phyloP scores from a whole-genome alignment of 1,140 invertebrate genomes.

The Meloidogyne floridensis region DNA sequence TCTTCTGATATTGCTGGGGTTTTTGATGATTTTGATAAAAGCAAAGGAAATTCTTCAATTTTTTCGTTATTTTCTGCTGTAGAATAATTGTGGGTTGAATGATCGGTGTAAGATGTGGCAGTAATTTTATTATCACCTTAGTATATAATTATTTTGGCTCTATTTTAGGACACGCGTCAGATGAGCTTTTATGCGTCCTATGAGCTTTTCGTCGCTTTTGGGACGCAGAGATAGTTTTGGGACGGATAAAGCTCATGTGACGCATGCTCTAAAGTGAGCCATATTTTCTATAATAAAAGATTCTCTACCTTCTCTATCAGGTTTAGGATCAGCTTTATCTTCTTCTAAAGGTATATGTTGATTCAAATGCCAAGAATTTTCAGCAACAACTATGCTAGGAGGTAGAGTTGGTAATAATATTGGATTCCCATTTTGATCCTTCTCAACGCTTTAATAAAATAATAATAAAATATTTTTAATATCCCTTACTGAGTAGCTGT shows the following conservation, averaged over 20 bases:
- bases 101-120: not conserved
- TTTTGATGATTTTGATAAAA: not conserved
- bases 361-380: not conserved
- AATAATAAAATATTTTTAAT: conserved; percentile 6
- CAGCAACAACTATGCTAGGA: conserved; percentile 57
- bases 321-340: too few species aligned
- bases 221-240: too few species aligned
- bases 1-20: not conserved
- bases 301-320: too few species aligned
- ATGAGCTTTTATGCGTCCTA: too few species aligned
- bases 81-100: not conserved
- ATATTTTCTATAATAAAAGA: too few species aligned
- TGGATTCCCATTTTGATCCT: conserved; percentile 32
- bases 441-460: not conserved
- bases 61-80: not conserved
- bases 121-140: not conserved
- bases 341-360: not conserved
- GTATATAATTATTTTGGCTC: too few species aligned
- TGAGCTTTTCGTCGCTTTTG: too few species aligned
- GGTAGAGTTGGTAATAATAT: conserved; percentile 48
- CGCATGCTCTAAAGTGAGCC: too few species aligned
- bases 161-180: too few species aligned
- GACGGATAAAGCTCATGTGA: too few species aligned
- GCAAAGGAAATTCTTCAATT: not conserved
- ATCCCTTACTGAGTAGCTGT: conserved; percentile 40